Percentiles rank a stretch among this genome's conserved stretches.
phyloP scores from a whole-genome alignment of 1,140 invertebrate genomes.

The Holcopasites calliopsidis region DNA sequence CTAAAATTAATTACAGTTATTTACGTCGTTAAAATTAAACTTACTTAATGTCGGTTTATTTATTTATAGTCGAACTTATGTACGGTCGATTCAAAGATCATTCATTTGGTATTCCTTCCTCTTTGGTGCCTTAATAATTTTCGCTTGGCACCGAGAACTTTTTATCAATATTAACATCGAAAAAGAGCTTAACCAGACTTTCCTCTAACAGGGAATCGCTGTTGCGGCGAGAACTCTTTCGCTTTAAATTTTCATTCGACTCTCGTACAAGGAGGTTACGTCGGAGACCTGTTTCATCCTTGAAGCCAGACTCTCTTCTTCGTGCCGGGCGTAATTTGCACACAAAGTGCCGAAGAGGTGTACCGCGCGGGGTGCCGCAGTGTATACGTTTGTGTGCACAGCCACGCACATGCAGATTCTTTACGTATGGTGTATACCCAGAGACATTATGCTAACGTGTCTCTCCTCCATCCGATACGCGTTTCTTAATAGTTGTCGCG shows the following conservation, averaged over 20 bases:
- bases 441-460: conserved; percentile 74
- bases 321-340: conserved; percentile 76
- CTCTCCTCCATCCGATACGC: conserved; percentile 39
- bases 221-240: conserved; percentile 55
- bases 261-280: conserved; percentile 67
- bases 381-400: conserved; percentile 44
- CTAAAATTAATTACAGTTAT: too few relatives aligned
- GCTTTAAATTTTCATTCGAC: conserved; percentile 68
- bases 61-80: too few relatives aligned
- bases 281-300: conserved; percentile 69
- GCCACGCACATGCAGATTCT: conserved; percentile 25
- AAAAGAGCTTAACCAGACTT: conserved; percentile 28
- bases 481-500: conserved; percentile 17
- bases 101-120: too few relatives aligned
- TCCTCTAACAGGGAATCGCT: background rate
- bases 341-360: conserved; percentile 74
- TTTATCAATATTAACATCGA: conserved; percentile 41
- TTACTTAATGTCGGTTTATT: too few relatives aligned
- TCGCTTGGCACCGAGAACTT: background rate
- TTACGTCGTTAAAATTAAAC: too few relatives aligned
- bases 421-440: conserved; percentile 42
- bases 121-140: too few relatives aligned
- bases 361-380: conserved; percentile 60
- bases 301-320: conserved; percentile 66
- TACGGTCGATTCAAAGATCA: too few relatives aligned